Percentiles rank a stretch among this genome's conserved stretches.
phyloP scores from a whole-genome alignment of 2,113 vertebrate species.

The Vimba vimba region DNA sequence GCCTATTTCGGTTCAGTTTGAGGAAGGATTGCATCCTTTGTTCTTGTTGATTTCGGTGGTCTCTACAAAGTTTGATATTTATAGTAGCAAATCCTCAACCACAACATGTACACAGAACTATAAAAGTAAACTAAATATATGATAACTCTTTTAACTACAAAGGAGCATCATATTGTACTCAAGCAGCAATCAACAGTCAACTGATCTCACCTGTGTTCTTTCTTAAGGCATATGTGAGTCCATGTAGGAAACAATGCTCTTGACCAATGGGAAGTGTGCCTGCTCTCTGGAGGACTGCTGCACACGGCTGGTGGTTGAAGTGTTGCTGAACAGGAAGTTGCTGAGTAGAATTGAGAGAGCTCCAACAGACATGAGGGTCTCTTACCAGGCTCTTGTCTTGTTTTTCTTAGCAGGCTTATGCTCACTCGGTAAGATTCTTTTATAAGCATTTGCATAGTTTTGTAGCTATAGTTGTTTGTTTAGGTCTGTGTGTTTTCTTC shows the following conservation, averaged over 20 bases:
- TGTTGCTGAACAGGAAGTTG: slow-evolving; percentile 62
- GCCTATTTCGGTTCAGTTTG: neutral
- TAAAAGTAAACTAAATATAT: neutral
- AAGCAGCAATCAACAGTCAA: slow-evolving; percentile 15
- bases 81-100: neutral
- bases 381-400: slow-evolving; percentile 39
- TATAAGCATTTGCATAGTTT: neutral
- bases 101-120: neutral
- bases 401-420: slow-evolving; percentile 38
- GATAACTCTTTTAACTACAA: neutral
- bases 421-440: slow-evolving; percentile 56
- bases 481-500: neutral
- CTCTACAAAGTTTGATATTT: neutral
- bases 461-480: neutral
- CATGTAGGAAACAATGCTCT: neutral
- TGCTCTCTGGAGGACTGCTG: slow-evolving; percentile 33
- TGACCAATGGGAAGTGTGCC: neutral
- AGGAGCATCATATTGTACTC: neutral
- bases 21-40: neutral
- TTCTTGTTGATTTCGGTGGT: slow-evolving; percentile 4
- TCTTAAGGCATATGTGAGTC: neutral
- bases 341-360: slow-evolving; percentile 38
- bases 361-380: slow-evolving; percentile 52
- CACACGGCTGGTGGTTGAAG: slow-evolving; percentile 51
- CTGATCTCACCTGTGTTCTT: neutral